phyloP scores from a whole-genome alignment of 53 echinoderm and acorn worm genomes.

The Stichopus horrens region DNA sequence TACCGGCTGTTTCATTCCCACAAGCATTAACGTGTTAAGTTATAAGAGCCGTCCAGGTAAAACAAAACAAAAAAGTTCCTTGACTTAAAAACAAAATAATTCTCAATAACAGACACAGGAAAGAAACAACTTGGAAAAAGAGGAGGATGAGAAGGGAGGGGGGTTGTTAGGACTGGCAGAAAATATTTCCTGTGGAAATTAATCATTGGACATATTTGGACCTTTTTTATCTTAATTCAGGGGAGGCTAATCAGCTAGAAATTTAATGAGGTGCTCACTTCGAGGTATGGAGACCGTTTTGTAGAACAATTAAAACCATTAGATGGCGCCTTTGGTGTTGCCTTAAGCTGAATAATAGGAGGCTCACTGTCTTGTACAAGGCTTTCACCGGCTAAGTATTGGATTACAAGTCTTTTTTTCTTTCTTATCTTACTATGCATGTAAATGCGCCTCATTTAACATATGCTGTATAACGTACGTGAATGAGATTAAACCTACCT shows the following conservation, averaged over 20 bases:
- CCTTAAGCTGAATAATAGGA: no score
- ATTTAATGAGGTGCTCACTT: background rate
- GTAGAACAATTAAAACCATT: no score
- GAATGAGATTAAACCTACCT: no score
- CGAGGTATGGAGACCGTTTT: background rate
- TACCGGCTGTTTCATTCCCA: constrained; percentile 33
- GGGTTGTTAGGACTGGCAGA: background rate
- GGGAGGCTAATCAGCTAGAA: background rate
- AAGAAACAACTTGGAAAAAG: background rate
- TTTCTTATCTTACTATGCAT: no score
- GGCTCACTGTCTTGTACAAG: no score
- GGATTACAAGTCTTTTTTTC: no score
- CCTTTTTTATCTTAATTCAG: background rate
- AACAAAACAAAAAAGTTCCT: background rate
- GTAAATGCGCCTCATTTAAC: no score
- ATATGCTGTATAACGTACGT: no score
- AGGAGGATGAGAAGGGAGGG: background rate
- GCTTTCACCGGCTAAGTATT: no score
- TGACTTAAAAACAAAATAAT: no score
- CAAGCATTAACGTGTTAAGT: constrained; percentile 39
- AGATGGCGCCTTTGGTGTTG: no score
- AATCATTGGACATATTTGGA: background rate
- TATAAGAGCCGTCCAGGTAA: background rate
- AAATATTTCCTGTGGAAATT: constrained; percentile 7
- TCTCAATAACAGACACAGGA: no score